Evolutionary conservation across 2,888 invertebrate species (phyloP).

Genomic region (Syrista parreyssii): DNA sequence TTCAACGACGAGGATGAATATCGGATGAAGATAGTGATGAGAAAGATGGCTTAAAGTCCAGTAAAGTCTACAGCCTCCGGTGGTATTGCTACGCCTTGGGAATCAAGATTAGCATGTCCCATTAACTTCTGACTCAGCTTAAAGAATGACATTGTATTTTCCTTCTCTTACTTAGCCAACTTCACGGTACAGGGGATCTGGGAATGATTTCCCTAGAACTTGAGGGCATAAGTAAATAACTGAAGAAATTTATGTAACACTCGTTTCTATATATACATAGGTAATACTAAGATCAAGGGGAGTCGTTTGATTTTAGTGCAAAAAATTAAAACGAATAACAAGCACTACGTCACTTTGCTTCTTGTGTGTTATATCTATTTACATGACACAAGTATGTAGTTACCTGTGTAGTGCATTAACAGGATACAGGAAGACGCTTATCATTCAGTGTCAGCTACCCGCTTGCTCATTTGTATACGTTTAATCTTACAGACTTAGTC

Average conservation of each 20-base stretch:
- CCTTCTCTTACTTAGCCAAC: not conserved
- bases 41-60: not conserved
- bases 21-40: not conserved
- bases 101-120: conserved; percentile 17
- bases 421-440: not conserved
- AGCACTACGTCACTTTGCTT: not conserved
- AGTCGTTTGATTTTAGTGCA: not conserved
- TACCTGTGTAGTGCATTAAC: not conserved
- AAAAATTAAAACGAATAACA: not conserved
- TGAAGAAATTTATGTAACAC: not conserved
- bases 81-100: not conserved
- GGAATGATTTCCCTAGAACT: not conserved
- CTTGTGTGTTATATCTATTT: not conserved
- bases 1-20: not conserved
- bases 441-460: not conserved
- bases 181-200: not conserved
- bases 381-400: not conserved
- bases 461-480: not conserved
- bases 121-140: conserved; percentile 17
- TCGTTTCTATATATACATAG: not conserved
- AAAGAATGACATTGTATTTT: not conserved
- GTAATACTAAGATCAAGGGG: not conserved
- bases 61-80: not conserved
- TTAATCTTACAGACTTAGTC: not conserved
- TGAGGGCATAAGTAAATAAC: not conserved